These are phyloP conservation scores for Drosophila jambulina DNA, from an alignment of 1,140 invertebrate species.

Conservation along the genomic window DNA sequence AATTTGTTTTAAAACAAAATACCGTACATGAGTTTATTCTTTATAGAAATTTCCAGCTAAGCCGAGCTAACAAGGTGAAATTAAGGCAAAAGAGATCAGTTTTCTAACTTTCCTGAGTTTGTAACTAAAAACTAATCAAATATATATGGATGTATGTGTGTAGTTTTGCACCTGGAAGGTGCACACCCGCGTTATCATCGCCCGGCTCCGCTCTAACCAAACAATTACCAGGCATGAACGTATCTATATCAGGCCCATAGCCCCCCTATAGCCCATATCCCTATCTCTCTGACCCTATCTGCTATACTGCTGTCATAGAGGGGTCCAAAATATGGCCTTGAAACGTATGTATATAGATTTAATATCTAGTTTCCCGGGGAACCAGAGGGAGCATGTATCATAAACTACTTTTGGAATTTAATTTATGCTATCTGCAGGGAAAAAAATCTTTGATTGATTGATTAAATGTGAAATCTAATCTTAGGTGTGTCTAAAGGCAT, in stretches of 20 bases:
- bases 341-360: neutral
- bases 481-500: neutral
- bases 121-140: neutral
- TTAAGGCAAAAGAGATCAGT: neutral
- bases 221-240: conserved; percentile 29
- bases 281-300: conserved; percentile 29
- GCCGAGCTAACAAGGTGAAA: neutral
- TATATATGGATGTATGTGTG: neutral
- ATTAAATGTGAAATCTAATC: conserved; percentile 5
- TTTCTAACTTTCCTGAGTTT: neutral
- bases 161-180: conserved; percentile 7
- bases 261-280: neutral
- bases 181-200: conserved; percentile 29
- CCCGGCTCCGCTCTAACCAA: conserved; percentile 14
- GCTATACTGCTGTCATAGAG: neutral
- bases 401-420: neutral
- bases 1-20: neutral
- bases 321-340: neutral
- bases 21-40: neutral
- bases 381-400: neutral
- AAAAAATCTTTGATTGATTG: neutral
- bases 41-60: neutral
- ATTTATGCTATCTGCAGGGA: neutral
- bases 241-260: conserved; percentile 23
- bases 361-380: neutral